Evolutionary conservation across 2,888 invertebrate genomes (phyloP).

Genomic region (Seira ritae): DNA sequence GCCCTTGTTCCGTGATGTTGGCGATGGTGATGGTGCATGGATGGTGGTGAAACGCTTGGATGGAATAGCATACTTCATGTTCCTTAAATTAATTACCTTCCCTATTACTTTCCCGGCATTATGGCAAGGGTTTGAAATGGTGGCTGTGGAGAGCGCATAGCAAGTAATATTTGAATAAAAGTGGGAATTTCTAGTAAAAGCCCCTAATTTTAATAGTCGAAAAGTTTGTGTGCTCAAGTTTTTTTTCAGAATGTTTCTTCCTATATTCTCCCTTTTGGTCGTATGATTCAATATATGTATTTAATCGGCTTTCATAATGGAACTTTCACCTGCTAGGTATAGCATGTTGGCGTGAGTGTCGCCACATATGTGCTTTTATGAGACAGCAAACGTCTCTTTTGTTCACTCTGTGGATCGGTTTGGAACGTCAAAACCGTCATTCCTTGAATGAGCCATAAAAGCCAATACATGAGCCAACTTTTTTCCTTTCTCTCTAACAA

Average conservation of each 20-base stretch:
- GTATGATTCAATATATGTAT: neutral
- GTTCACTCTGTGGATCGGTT: neutral
- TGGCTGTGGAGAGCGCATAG: no score
- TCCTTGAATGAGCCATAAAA: constrained; percentile 9
- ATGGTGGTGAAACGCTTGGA: no score
- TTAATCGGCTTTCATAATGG: neutral
- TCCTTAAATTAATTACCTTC: constrained; percentile 11
- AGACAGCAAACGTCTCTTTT: neutral
- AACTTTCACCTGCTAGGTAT: neutral
- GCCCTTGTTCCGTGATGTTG: neutral
- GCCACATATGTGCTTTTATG: neutral
- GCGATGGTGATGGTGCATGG: no score
- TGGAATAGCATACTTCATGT: neutral
- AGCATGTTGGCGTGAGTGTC: neutral
- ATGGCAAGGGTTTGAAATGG: neutral
- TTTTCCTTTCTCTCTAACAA: neutral
- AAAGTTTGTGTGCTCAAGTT: neutral
- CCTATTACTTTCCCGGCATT: constrained; percentile 4
- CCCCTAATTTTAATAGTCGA: neutral
- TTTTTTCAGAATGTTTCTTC: neutral
- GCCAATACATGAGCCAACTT: constrained; percentile 26
- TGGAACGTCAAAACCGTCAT: neutral
- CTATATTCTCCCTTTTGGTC: neutral
- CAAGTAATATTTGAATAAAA: neutral
- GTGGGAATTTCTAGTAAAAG: neutral